phyloP scores from a whole-genome alignment of 2,113 vertebrate species.

The Chroicocephalus ridibundus region DNA sequence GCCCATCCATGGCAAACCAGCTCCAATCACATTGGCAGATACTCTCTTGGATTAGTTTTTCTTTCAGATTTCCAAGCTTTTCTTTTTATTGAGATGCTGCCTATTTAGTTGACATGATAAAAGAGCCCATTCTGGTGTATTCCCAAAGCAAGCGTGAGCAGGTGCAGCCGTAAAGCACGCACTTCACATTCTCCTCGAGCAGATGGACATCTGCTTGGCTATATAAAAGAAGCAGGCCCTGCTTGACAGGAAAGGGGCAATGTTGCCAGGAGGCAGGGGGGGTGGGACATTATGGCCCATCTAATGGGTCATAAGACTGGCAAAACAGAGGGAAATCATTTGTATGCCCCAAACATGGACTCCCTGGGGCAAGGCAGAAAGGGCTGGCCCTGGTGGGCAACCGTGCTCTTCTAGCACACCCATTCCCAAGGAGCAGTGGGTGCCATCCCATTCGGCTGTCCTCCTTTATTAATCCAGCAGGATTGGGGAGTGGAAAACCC shows the following conservation, averaged over 20 bases:
- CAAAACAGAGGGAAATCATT: neutral
- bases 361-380: neutral
- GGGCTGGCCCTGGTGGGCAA: neutral
- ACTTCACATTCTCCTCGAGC: neutral
- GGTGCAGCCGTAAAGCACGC: neutral
- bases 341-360: neutral
- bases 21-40: neutral
- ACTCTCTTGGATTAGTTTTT: neutral
- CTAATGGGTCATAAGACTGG: neutral
- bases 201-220: slow-evolving; percentile 46
- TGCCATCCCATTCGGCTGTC: neutral
- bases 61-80: neutral
- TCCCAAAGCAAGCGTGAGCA: slow-evolving; percentile 35
- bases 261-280: neutral
- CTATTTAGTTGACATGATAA: neutral
- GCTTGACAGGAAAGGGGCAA: slow-evolving; percentile 24
- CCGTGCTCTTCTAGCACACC: neutral
- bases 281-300: neutral
- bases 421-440: neutral
- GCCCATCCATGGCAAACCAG: neutral
- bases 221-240: slow-evolving; percentile 9
- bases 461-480: neutral
- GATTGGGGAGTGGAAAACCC: neutral
- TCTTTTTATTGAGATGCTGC: neutral
- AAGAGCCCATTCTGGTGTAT: neutral